Evolutionary conservation across 2,888 invertebrate genomes (phyloP).

Genomic region (Tholera decimalis): DNA sequence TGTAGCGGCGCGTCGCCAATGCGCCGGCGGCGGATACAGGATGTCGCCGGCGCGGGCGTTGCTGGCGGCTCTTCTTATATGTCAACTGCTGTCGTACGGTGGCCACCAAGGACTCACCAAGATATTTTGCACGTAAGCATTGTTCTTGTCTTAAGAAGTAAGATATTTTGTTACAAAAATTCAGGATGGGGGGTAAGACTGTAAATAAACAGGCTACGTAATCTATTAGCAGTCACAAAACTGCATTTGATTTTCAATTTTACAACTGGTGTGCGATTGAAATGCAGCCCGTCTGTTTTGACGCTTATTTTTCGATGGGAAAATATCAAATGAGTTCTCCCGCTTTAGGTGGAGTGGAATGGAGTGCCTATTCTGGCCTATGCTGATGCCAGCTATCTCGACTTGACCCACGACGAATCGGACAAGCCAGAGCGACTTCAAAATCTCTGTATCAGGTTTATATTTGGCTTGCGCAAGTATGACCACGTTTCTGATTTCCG

Average conservation of each 20-base stretch:
- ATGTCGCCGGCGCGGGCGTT: slow-evolving; percentile 91
- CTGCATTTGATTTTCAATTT: background rate
- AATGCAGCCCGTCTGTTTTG: background rate
- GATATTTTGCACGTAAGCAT: slow-evolving; percentile 89
- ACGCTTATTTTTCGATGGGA: too few species aligned
- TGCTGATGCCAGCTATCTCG: too few species aligned
- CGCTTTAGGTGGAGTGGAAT: too few species aligned
- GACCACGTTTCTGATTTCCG: too few species aligned
- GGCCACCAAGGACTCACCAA: slow-evolving; percentile 91
- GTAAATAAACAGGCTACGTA: background rate
- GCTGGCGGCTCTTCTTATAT: slow-evolving; percentile 87
- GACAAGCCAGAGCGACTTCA: too few species aligned
- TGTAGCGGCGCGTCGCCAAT: slow-evolving; percentile 84
- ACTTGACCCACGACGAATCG: too few species aligned
- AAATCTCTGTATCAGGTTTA: too few species aligned
- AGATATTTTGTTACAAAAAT: background rate
- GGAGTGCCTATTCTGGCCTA: too few species aligned
- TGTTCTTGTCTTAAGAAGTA: background rate
- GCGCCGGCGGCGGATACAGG: slow-evolving; percentile 86
- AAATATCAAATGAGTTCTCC: too few species aligned
- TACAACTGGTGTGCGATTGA: background rate
- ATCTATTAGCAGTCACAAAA: background rate
- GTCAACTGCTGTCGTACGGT: slow-evolving; percentile 89
- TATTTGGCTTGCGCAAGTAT: too few species aligned
- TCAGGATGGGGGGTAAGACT: too few species aligned